A percentile compares a stretch with the other conserved stretches of the same genome.
Evolutionary conservation across 2,797 vertebrate species (phyloP).

Genomic region (Danio jaintianensis): DNA sequence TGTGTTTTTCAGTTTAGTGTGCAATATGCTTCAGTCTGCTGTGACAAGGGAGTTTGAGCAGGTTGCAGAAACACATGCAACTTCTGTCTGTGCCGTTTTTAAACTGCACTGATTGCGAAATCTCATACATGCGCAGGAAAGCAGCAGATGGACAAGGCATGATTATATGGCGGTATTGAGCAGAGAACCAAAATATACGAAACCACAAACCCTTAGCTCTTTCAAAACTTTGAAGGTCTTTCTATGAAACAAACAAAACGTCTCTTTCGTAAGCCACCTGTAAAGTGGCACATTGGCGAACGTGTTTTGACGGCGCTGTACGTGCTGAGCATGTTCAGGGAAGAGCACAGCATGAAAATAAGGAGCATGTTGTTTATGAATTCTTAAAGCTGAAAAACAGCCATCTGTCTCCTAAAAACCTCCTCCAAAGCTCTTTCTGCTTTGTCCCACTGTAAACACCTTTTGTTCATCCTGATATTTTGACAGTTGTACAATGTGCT

Average conservation of each 20-base stretch:
- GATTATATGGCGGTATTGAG: not conserved
- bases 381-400: conserved; percentile 16
- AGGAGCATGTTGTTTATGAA: not conserved
- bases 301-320: not conserved
- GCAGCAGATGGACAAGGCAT: conserved; percentile 12
- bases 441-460: conserved; percentile 7
- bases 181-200: not conserved
- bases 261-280: not conserved
- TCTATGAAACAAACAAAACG: not conserved
- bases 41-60: conserved; percentile 3
- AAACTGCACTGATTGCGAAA: not conserved
- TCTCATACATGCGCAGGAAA: not conserved
- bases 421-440: not conserved
- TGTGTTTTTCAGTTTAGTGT: not conserved
- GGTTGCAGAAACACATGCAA: conserved; percentile 12
- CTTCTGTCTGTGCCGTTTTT: not conserved
- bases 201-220: not conserved
- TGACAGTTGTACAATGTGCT: conserved; percentile 13
- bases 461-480: conserved; percentile 6
- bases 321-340: conserved; percentile 17
- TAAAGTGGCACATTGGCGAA: conserved; percentile 14
- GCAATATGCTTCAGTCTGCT: not conserved
- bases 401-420: conserved; percentile 1
- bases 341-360: not conserved
- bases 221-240: conserved; percentile 29